A percentile compares a stretch with the other conserved stretches of the same genome.
Evolutionary conservation across 2,888 invertebrate genomes (phyloP).

Genomic region (Ernsta delagoae): DNA sequence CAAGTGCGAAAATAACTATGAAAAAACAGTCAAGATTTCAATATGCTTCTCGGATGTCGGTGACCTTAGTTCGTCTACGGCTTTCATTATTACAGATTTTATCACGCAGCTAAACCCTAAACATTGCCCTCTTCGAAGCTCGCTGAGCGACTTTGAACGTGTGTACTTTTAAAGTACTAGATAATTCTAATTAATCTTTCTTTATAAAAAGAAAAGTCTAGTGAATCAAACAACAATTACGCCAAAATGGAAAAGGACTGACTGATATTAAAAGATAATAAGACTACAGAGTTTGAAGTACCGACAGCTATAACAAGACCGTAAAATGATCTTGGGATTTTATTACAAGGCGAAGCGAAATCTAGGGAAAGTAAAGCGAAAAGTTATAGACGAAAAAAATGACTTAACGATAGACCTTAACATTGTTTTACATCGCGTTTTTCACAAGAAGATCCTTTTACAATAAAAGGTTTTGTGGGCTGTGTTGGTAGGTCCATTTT

Average conservation of each 20-base stretch:
- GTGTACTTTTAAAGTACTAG: too few species aligned
- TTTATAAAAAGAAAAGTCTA: too few species aligned
- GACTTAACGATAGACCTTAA: constrained; percentile 29
- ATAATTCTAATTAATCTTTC: too few species aligned
- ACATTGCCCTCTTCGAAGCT: too few species aligned
- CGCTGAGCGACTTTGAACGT: too few species aligned
- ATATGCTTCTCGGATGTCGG: too few species aligned
- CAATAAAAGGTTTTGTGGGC: constrained; percentile 29
- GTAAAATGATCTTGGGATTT: constrained; percentile 12
- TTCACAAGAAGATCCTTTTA: constrained; percentile 23
- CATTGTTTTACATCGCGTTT: constrained; percentile 28
- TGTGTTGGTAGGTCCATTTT: neutral
- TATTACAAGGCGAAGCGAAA: constrained; percentile 14
- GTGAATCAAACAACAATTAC: too few species aligned
- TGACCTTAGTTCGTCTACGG: too few species aligned
- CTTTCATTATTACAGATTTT: too few species aligned
- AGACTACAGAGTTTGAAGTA: constrained; percentile 1
- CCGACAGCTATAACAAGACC: constrained; percentile 6
- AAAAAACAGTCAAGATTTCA: too few species aligned
- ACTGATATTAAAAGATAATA: constrained; percentile 2
- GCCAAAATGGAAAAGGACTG: neutral
- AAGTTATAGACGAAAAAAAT: constrained; percentile 33
- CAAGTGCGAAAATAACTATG: too few species aligned
- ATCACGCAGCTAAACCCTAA: too few species aligned
- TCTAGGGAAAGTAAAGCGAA: constrained; percentile 27